A percentile compares a stretch with the other conserved stretches of the same genome.
Evolutionary conservation across 2,113 vertebrate genomes (phyloP).

Genomic region (Apodemus speciosus): DNA sequence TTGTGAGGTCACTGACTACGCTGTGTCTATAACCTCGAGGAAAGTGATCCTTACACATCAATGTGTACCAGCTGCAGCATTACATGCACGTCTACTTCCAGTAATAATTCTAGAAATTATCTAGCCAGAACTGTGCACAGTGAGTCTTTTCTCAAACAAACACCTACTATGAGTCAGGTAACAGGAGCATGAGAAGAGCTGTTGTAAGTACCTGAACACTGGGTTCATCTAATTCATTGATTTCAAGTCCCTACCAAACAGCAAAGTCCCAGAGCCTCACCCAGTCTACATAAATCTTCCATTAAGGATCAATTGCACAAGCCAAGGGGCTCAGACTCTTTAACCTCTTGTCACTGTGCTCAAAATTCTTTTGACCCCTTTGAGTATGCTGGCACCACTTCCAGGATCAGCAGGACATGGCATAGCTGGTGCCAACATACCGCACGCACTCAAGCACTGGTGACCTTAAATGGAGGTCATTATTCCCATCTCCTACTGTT

Average conservation of each 20-base stretch:
- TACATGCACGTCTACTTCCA: conserved; percentile 8
- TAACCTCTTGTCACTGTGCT: conserved; percentile 56
- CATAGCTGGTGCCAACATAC: conserved; percentile 57
- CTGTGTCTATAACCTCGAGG: conserved; percentile 62
- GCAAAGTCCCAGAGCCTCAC: conserved; percentile 8
- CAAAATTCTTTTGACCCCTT: conserved; percentile 51
- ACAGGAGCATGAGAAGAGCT: background rate
- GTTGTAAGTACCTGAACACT: background rate
- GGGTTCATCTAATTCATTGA: conserved; percentile 27
- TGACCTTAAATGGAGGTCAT: conserved; percentile 77
- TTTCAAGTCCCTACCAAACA: conserved; percentile 20
- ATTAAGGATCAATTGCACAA: background rate
- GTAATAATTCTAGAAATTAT: conserved; percentile 23
- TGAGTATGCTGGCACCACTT: conserved; percentile 56
- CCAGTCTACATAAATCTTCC: conserved; percentile 24
- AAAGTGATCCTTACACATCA: conserved; percentile 28
- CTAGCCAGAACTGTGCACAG: background rate
- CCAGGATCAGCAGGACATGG: conserved; percentile 54
- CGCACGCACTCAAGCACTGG: conserved; percentile 53
- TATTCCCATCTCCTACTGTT: conserved; percentile 58
- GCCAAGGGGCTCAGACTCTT: background rate
- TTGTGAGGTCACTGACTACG: conserved; percentile 62
- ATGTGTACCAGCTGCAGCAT: background rate
- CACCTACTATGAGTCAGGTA: background rate
- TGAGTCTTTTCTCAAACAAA: conserved; percentile 36